A percentile compares a stretch with the other conserved stretches of the same genome.
Conservation (phyloP, 2,797 vertebrate genomes). For the Protosalanx chinensis region DNA sequence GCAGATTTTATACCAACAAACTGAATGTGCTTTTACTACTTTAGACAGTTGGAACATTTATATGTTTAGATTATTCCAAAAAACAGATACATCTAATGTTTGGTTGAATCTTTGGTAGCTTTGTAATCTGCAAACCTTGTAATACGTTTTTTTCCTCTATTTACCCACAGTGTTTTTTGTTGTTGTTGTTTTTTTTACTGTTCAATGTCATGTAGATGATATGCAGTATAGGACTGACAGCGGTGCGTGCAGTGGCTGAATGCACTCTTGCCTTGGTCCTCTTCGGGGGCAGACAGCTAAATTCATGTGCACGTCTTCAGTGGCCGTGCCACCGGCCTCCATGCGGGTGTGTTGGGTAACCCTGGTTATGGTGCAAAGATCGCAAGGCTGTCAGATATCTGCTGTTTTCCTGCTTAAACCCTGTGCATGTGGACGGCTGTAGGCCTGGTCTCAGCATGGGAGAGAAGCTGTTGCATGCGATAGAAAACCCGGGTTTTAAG, state of each 20-base stretch:
- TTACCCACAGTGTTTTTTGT: slow-evolving; percentile 47
- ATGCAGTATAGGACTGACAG: slow-evolving; percentile 53
- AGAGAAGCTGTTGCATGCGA: slow-evolving; percentile 60
- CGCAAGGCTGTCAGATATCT: slow-evolving; percentile 29
- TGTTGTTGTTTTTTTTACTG: slow-evolving; percentile 42
- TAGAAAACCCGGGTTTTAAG: slow-evolving; percentile 46
- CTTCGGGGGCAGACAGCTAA: slow-evolving; percentile 46
- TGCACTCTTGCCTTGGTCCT: slow-evolving; percentile 60
- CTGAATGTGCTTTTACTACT: slow-evolving; percentile 82
- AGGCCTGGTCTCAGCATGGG: slow-evolving; percentile 68
- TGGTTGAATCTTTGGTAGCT: slow-evolving; percentile 70
- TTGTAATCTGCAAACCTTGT: slow-evolving; percentile 68
- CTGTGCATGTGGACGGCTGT: slow-evolving; percentile 66
- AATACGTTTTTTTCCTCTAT: slow-evolving; percentile 63
- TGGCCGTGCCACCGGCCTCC: not conserved
- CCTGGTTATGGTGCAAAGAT: slow-evolving; percentile 13
- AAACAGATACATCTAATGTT: slow-evolving; percentile 38
- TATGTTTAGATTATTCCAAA: slow-evolving; percentile 63
- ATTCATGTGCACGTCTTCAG: not conserved
- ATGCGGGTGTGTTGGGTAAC: not conserved
- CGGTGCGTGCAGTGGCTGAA: slow-evolving; percentile 44
- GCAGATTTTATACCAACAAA: slow-evolving; percentile 80
- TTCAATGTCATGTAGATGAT: slow-evolving; percentile 60
- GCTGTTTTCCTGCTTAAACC: slow-evolving; percentile 45
- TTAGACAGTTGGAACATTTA: slow-evolving; percentile 63